These are phyloP conservation scores for Gryllus bimaculatus DNA, from an alignment of 1,140 invertebrate species.

Conservation along the genomic window DNA sequence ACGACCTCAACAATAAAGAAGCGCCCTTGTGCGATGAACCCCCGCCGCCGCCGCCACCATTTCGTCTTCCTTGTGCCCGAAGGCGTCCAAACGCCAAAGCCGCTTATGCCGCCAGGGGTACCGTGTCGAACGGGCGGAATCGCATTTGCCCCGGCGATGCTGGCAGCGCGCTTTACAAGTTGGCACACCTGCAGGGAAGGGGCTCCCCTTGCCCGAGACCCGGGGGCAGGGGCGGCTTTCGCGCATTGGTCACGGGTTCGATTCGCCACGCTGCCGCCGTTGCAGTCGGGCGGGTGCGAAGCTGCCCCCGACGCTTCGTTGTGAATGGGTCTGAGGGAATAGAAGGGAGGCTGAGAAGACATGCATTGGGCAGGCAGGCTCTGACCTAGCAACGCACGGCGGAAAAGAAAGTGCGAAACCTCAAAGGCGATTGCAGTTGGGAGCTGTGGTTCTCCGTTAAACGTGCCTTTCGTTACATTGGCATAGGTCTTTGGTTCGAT, in stretches of 20 bases:
- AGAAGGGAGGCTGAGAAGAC: too few relatives aligned
- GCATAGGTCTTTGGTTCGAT: too few relatives aligned
- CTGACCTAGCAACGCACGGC: too few relatives aligned
- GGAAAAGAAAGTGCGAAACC: too few relatives aligned
- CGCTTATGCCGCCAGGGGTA: not conserved
- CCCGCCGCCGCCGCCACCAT: not conserved
- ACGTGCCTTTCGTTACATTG: too few relatives aligned
- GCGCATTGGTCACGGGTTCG: not conserved
- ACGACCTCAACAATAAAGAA: too few relatives aligned
- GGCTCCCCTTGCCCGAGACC: not conserved
- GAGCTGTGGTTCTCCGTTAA: too few relatives aligned
- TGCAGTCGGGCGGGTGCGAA: not conserved
- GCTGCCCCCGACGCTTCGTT: not conserved
- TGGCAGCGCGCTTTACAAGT: not conserved
- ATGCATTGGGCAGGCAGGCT: too few relatives aligned
- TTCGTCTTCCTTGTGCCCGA: not conserved
- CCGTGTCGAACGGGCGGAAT: not conserved
- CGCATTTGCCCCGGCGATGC: not conserved
- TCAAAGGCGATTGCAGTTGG: too few relatives aligned
- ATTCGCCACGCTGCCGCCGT: not conserved
- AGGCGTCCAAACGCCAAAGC: not conserved
- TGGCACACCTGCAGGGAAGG: not conserved
- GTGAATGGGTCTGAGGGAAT: too few relatives aligned
- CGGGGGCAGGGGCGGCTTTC: not conserved
- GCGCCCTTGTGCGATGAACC: too few relatives aligned